Evolutionary conservation across 2,113 vertebrate genomes (phyloP).

Genomic region (Elgaria multicarinata): DNA sequence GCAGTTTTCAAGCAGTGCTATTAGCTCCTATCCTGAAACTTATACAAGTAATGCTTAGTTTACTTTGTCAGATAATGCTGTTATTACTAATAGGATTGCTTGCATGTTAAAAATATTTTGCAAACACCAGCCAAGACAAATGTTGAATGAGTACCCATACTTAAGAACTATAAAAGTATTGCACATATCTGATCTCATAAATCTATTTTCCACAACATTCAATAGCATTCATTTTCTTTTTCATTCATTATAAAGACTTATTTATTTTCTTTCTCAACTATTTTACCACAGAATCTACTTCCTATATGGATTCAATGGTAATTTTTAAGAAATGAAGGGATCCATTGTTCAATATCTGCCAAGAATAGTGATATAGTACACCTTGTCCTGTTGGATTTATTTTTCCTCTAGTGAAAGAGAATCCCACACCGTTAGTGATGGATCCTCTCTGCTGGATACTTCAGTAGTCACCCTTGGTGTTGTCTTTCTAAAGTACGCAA

Average conservation of each 20-base stretch:
- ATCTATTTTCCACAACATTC: not conserved
- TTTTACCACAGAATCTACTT: not conserved
- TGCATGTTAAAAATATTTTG: not conserved
- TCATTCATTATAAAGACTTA: not conserved
- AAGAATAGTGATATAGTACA: not conserved
- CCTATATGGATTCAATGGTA: not conserved
- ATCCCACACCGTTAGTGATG: not conserved
- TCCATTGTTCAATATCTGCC: not conserved
- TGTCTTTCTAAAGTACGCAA: not conserved
- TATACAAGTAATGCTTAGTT: not conserved
- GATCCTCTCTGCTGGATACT: not conserved
- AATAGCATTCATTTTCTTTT: not conserved
- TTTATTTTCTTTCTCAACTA: not conserved
- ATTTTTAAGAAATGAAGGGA: not conserved
- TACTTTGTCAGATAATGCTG: not conserved
- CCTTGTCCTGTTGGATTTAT: not conserved
- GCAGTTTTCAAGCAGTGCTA: not conserved
- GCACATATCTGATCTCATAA: not conserved
- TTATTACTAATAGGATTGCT: not conserved
- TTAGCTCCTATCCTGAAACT: not conserved
- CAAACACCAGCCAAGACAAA: not conserved
- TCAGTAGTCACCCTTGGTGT: not conserved
- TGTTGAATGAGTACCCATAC: not conserved
- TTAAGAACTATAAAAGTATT: not conserved
- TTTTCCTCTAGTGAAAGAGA: slow-evolving; percentile 4